These are phyloP conservation scores for Marronus borbonicus DNA, from an alignment of 2,888 invertebrate species.

Conservation along the genomic window DNA sequence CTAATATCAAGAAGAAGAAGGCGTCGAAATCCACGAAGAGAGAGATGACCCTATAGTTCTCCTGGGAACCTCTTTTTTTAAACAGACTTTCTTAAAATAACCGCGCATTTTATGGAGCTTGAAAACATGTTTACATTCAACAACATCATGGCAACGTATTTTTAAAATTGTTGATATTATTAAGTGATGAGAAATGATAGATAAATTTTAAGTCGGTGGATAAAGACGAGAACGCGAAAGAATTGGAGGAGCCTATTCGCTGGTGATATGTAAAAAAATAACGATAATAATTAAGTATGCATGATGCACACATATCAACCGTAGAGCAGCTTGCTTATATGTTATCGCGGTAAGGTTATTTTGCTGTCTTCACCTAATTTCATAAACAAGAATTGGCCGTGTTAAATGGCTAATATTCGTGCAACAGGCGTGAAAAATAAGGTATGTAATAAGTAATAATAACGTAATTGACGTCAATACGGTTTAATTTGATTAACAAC, in stretches of 20 bases:
- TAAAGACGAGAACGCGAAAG: not conserved
- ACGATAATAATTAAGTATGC: not conserved
- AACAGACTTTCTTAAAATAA: slow-evolving; percentile 45
- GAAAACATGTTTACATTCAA: slow-evolving; percentile 41
- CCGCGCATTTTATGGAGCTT: slow-evolving; percentile 33
- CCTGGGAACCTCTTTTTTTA: slow-evolving; percentile 18
- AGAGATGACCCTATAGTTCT: slow-evolving; percentile 7
- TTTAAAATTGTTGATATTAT: slow-evolving; percentile 43
- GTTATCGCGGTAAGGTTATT: too few relatives aligned
- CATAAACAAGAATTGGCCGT: too few relatives aligned
- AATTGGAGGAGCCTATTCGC: not conserved
- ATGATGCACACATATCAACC: not conserved
- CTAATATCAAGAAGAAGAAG: slow-evolving; percentile 15
- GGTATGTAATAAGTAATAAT: not conserved
- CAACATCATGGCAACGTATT: slow-evolving; percentile 32
- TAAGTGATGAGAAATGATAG: slow-evolving; percentile 33
- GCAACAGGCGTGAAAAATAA: not conserved
- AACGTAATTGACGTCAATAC: not conserved
- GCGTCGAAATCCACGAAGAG: not conserved
- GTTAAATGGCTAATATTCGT: not conserved
- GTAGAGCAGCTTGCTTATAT: too few relatives aligned
- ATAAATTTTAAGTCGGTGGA: not conserved
- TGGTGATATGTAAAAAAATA: not conserved
- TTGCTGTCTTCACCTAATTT: too few relatives aligned
- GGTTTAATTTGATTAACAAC: slow-evolving; percentile 19